Evolutionary conservation across 2,113 vertebrate species (phyloP).

Genomic region (Galeopterus variegatus): DNA sequence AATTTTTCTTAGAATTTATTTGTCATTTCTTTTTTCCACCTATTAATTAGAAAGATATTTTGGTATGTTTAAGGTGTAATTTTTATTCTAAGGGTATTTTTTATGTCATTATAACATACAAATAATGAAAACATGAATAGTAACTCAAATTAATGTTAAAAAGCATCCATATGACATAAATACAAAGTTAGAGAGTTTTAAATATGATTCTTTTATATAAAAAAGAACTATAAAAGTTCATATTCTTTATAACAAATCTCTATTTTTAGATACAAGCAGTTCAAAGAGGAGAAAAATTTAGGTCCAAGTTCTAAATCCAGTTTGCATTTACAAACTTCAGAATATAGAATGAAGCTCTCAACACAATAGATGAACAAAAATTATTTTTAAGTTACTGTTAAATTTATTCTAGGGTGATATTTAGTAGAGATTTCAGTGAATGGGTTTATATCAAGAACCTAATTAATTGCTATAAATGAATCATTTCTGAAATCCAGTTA

Average conservation of each 20-base stretch:
- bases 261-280: neutral
- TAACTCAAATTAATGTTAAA: neutral
- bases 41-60: neutral
- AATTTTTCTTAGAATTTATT: neutral
- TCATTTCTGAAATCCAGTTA: neutral
- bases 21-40: neutral
- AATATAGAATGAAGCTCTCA: neutral
- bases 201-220: neutral
- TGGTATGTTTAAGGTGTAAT: neutral
- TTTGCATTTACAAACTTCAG: constrained; percentile 18
- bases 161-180: neutral
- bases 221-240: neutral
- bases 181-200: neutral
- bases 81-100: neutral
- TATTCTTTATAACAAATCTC: neutral
- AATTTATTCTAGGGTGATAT: neutral
- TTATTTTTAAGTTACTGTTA: constrained; percentile 10
- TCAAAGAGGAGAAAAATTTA: neutral
- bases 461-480: neutral
- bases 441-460: neutral
- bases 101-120: neutral
- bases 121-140: neutral
- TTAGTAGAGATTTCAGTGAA: neutral
- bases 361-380: neutral
- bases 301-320: neutral